Percentiles rank a stretch among this genome's conserved stretches.
Evolutionary conservation across 2,797 vertebrate species (phyloP).

Genomic region (Sandelia bainsii): DNA sequence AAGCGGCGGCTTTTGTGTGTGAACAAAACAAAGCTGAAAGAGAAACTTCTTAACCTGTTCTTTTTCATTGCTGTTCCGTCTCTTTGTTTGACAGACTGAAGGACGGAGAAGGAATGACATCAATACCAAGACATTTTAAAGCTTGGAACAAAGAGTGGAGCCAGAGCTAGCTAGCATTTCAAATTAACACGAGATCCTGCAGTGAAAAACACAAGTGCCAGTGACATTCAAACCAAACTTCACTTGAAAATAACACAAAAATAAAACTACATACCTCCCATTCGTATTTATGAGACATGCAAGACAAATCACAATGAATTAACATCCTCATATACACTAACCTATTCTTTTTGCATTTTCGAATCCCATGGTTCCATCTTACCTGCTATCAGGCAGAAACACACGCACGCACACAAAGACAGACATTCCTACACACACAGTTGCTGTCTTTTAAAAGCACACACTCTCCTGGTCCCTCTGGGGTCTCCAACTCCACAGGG

Average conservation of each 20-base stretch:
- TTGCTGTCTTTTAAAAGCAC: conserved; percentile 69
- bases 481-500: conserved; percentile 83
- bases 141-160: conserved; percentile 76
- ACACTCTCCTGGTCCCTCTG: conserved; percentile 76
- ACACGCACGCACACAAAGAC: conserved; percentile 35
- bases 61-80: conserved; percentile 60
- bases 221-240: conserved; percentile 56
- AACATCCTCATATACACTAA: conserved; percentile 36
- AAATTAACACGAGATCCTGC: conserved; percentile 62
- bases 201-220: conserved; percentile 20
- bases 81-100: conserved; percentile 74
- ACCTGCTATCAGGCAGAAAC: conserved; percentile 34
- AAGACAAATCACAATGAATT: conserved; percentile 46
- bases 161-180: conserved; percentile 54
- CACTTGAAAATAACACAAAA: conserved; percentile 27
- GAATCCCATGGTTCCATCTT: conserved; percentile 12
- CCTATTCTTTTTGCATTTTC: conserved; percentile 30
- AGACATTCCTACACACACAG: conserved; percentile 11
- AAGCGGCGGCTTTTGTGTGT: conserved; percentile 64
- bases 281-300: conserved; percentile 27
- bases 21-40: conserved; percentile 79
- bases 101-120: conserved; percentile 82
- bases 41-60: conserved; percentile 80
- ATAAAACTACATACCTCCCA: conserved; percentile 9
- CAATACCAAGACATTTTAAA: conserved; percentile 80